These are phyloP conservation scores for Ectobius pallidus DNA, from an alignment of 2,888 invertebrate genomes.

Conservation along the genomic window DNA sequence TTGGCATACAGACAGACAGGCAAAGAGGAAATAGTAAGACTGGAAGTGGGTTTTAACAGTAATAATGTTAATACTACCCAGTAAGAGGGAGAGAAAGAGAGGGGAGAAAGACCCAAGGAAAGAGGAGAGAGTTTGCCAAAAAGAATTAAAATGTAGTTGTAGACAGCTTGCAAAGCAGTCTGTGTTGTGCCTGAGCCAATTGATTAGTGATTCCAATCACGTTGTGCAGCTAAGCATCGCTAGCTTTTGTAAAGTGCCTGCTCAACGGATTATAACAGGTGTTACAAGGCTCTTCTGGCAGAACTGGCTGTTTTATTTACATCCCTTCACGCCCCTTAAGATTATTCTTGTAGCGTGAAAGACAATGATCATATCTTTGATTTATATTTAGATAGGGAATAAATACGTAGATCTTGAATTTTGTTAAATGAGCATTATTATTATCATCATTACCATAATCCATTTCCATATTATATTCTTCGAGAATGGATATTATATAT, in stretches of 20 bases:
- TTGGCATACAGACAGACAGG: neutral
- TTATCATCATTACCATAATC: too few relatives aligned
- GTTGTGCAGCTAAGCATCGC: neutral
- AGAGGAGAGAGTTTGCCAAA: neutral
- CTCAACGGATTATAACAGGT: constrained; percentile 2
- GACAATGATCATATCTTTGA: too few relatives aligned
- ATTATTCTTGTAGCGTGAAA: too few relatives aligned
- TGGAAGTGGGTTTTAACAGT: constrained; percentile 6
- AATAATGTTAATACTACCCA: neutral
- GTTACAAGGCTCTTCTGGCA: neutral
- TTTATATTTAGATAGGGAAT: too few relatives aligned
- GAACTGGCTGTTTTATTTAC: too few relatives aligned
- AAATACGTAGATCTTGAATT: too few relatives aligned
- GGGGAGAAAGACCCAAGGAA: too few relatives aligned
- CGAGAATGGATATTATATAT: too few relatives aligned
- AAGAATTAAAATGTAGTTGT: constrained; percentile 16
- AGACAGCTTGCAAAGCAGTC: constrained; percentile 12
- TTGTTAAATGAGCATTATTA: too few relatives aligned
- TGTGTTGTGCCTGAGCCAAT: neutral
- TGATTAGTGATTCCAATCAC: constrained; percentile 16
- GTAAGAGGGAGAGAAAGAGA: too few relatives aligned
- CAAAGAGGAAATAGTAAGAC: neutral
- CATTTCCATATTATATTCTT: too few relatives aligned
- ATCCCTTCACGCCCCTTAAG: too few relatives aligned
- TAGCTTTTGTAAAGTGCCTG: neutral